phyloP scores from a whole-genome alignment of 92 coral and sea anemone species.

The Porites lobata region DNA sequence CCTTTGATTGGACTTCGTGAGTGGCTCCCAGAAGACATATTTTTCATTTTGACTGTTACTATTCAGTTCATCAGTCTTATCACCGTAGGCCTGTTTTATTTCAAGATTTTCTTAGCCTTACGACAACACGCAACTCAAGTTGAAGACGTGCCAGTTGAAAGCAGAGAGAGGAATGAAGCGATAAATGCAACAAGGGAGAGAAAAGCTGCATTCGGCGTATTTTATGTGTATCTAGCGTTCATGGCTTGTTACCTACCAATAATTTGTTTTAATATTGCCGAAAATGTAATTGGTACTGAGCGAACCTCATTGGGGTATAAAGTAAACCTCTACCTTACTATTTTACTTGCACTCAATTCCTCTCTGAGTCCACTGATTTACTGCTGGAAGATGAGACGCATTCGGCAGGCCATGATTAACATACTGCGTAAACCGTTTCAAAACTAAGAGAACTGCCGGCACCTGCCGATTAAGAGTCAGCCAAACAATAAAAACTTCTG shows the following conservation, averaged over 20 bases:
- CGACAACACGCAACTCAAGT: neutral
- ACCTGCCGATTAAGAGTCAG: too few species aligned
- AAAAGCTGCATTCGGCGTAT: neutral
- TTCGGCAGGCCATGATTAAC: too few species aligned
- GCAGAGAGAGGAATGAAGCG: neutral
- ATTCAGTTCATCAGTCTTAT: neutral
- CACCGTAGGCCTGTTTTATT: neutral
- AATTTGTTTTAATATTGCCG: neutral
- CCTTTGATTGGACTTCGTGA: neutral
- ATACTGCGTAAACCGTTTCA: too few species aligned
- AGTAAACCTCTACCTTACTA: too few species aligned
- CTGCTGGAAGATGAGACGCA: too few species aligned
- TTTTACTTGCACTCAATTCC: too few species aligned
- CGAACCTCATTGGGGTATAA: too few species aligned
- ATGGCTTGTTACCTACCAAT: neutral
- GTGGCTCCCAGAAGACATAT: neutral
- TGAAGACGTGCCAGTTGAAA: neutral
- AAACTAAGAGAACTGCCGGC: too few species aligned
- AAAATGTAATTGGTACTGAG: too few species aligned
- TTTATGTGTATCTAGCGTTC: neutral
- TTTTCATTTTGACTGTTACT: neutral
- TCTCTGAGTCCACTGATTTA: too few species aligned
- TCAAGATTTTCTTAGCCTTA: neutral
- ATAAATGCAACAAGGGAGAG: neutral
- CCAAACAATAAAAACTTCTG: too few species aligned